These are phyloP conservation scores for Anorthoa munda DNA, from an alignment of 2,888 invertebrate species.

Conservation along the genomic window DNA sequence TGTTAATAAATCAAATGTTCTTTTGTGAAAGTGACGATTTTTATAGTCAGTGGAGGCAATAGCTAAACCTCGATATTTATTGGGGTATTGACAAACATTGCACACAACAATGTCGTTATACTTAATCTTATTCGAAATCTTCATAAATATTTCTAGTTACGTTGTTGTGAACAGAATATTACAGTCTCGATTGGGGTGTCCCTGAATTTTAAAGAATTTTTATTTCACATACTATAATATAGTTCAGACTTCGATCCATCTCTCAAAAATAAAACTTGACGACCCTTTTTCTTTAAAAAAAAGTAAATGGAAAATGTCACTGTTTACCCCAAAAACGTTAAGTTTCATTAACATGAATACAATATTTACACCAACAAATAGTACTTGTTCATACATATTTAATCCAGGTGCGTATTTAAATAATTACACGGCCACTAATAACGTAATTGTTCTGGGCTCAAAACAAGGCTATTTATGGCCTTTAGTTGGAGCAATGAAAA, in stretches of 20 bases:
- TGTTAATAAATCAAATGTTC: slow-evolving; percentile 48
- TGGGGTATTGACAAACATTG: neutral
- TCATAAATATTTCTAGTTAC: neutral
- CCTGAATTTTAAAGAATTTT: neutral
- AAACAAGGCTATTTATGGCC: slow-evolving; percentile 49
- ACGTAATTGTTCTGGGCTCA: slow-evolving; percentile 49
- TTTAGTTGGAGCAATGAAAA: slow-evolving; percentile 43
- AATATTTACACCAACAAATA: slow-evolving; percentile 23
- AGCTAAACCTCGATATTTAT: slow-evolving; percentile 31
- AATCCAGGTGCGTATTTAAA: slow-evolving; percentile 48
- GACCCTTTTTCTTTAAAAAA: neutral
- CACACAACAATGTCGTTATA: neutral
- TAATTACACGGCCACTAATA: slow-evolving; percentile 45
- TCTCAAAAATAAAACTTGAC: neutral
- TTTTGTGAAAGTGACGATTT: slow-evolving; percentile 14
- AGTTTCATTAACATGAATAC: slow-evolving; percentile 37
- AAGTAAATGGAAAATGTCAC: neutral
- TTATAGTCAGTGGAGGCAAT: neutral
- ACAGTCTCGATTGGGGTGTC: neutral
- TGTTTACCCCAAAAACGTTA: slow-evolving; percentile 13
- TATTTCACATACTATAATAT: neutral
- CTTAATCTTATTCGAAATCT: neutral
- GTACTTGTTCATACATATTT: slow-evolving; percentile 27
- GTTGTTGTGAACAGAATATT: slow-evolving; percentile 11
- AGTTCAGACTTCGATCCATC: neutral